Conservation (phyloP, 1,140 invertebrate genomes). For the Meloidogyne floridensis region DNA sequence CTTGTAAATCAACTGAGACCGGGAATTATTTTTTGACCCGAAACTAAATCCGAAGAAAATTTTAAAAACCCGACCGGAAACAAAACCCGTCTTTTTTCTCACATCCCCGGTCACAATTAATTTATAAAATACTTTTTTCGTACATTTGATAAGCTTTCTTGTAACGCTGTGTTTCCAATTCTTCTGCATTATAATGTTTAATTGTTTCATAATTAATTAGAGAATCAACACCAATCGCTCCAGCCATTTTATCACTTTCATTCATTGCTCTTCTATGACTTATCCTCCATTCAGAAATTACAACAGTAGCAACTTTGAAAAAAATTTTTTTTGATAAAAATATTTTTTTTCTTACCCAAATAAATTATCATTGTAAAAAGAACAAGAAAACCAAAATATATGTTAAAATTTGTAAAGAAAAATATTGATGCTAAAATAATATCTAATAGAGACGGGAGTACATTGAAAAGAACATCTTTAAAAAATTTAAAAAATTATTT, state of each 20-base stretch:
- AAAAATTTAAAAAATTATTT: constrained; percentile 4
- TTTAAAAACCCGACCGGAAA: neutral
- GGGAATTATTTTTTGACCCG: no score
- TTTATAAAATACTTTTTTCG: neutral
- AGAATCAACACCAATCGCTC: constrained; percentile 90
- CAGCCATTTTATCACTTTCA: constrained; percentile 83
- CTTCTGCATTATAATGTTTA: constrained; percentile 91
- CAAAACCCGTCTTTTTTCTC: no score
- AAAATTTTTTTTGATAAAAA: constrained; percentile 5
- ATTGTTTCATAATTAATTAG: constrained; percentile 95
- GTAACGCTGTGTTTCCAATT: constrained; percentile 84
- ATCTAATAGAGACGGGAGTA: constrained; percentile 86
- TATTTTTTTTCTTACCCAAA: constrained; percentile 74
- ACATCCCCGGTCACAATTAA: no score
- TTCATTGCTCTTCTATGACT: constrained; percentile 91
- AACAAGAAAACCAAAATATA: constrained; percentile 90
- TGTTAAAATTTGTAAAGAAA: constrained; percentile 83
- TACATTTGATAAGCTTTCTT: constrained; percentile 70
- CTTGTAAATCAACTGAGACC: no score
- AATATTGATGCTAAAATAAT: constrained; percentile 88
- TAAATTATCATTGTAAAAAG: constrained; percentile 88
- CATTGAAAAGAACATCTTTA: constrained; percentile 71
- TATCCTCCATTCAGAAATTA: constrained; percentile 90
- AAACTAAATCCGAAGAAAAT: neutral
- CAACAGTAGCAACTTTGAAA: constrained; percentile 72